Evolutionary conservation across 2,797 vertebrate species (phyloP).

Genomic region (Enteromius unitaeniatus): DNA sequence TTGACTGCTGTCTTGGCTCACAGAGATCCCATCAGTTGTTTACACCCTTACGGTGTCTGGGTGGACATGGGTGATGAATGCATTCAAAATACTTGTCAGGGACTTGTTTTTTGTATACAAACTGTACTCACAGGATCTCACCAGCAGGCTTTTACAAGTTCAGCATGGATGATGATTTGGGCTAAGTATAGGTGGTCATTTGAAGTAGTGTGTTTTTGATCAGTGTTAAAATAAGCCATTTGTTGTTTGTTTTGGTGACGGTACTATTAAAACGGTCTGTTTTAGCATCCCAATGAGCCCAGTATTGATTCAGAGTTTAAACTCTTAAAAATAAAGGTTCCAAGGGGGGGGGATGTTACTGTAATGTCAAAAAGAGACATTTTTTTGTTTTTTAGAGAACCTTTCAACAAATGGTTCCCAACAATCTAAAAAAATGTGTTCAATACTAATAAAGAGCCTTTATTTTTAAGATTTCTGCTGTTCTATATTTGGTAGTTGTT

Average conservation of each 20-base stretch:
- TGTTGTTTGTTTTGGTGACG: neutral
- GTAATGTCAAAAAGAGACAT: neutral
- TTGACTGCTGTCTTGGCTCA: constrained; percentile 70
- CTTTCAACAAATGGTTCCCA: neutral
- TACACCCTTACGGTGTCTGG: constrained; percentile 68
- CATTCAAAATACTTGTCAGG: constrained; percentile 53
- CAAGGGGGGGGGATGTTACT: neutral
- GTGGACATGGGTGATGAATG: constrained; percentile 60
- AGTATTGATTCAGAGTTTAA: neutral
- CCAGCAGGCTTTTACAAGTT: constrained; percentile 7
- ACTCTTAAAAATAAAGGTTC: neutral
- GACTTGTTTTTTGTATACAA: constrained; percentile 49
- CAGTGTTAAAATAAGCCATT: constrained; percentile 5
- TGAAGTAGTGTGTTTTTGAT: neutral
- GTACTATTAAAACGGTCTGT: neutral
- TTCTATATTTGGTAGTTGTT: neutral
- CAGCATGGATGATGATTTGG: constrained; percentile 32
- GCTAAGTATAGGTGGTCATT: neutral
- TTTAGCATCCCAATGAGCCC: neutral
- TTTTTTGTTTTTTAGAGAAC: neutral
- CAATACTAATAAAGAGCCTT: neutral
- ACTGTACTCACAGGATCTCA: constrained; percentile 31
- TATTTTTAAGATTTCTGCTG: neutral
- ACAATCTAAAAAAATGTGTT: neutral
- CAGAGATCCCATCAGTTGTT: constrained; percentile 72